Evolutionary conservation across 2,113 vertebrate species (phyloP).

Genomic region (Maccullochella peelii): DNA sequence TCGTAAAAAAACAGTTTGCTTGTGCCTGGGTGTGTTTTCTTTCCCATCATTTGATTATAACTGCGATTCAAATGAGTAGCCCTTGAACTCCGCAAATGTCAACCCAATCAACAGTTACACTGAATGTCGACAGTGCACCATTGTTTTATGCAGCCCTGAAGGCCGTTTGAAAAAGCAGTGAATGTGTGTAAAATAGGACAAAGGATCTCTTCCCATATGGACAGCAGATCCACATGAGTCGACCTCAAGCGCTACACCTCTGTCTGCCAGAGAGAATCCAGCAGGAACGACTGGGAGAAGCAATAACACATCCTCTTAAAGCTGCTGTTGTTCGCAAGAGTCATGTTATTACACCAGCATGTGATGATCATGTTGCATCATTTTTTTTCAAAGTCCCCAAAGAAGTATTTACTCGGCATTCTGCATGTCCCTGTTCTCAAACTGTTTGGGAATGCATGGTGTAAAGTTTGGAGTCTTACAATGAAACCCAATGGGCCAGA

Average conservation of each 20-base stretch:
- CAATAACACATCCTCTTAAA: neutral
- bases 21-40: neutral
- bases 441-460: neutral
- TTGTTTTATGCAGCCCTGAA: slow-evolving; percentile 20
- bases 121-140: slow-evolving; percentile 15
- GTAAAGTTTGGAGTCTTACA: neutral
- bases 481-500: slow-evolving; percentile 1
- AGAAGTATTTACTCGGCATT: neutral
- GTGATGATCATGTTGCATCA: slow-evolving; percentile 1
- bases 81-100: slow-evolving; percentile 57
- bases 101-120: slow-evolving; percentile 44
- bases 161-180: slow-evolving; percentile 23
- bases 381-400: neutral
- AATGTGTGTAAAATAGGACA: slow-evolving; percentile 34
- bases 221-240: slow-evolving; percentile 43
- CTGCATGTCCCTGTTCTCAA: neutral
- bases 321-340: neutral
- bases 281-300: neutral
- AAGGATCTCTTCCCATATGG: slow-evolving; percentile 49
- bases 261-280: slow-evolving; percentile 1
- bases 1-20: neutral
- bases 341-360: slow-evolving; percentile 1
- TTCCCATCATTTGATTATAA: neutral
- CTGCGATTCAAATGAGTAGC: slow-evolving; percentile 37
- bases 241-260: neutral